A percentile compares a stretch with the other conserved stretches of the same genome.
phyloP scores from a whole-genome alignment of 2,113 vertebrate genomes.

The Corynorhinus townsendii region DNA sequence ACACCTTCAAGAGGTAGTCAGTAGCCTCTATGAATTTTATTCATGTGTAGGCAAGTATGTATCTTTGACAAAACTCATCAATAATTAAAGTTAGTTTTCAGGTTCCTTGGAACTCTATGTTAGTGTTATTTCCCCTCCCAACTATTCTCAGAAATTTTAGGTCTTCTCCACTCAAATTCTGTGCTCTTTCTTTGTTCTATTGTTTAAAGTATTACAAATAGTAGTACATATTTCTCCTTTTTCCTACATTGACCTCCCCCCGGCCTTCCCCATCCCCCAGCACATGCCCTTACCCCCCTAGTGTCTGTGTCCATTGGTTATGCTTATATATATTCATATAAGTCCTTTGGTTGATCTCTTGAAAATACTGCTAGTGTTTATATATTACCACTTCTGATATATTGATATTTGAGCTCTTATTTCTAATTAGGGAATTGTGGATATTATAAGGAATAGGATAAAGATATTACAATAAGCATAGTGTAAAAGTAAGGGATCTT shows the following conservation, averaged over 20 bases:
- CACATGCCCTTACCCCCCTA: too few species aligned
- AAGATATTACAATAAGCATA: not conserved
- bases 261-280: too few species aligned
- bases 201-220: too few species aligned
- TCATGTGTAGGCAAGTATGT: not conserved
- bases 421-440: not conserved
- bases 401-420: not conserved
- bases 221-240: too few species aligned
- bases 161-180: not conserved
- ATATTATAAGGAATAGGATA: not conserved
- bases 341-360: not conserved
- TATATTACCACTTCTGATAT: not conserved
- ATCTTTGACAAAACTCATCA: not conserved
- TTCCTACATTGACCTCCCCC: too few species aligned
- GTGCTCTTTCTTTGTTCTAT: not conserved
- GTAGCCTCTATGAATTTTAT: not conserved
- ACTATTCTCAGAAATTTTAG: not conserved
- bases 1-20: not conserved
- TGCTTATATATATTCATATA: too few species aligned
- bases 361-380: not conserved
- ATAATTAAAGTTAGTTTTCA: not conserved
- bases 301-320: too few species aligned
- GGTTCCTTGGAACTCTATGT: not conserved
- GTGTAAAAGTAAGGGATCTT: not conserved
- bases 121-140: not conserved